Evolutionary conservation across 1,140 invertebrate species (phyloP), one percentile per base, ranked within the genome.

Genomic region (Pollicipes pollicipes): DNA sequence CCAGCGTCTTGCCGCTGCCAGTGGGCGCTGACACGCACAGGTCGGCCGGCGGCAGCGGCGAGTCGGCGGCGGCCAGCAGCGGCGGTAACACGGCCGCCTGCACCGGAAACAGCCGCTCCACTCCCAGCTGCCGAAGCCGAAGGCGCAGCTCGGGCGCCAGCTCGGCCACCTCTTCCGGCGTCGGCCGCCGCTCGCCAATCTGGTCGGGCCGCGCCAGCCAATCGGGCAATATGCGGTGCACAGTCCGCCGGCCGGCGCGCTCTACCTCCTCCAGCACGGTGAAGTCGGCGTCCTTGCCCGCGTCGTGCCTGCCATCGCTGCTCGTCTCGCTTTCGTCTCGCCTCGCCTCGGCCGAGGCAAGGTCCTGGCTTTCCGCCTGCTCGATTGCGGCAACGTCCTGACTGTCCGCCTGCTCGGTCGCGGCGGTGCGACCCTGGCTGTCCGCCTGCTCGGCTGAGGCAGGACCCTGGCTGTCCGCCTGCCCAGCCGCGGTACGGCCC

Each of bases 21-120:
- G 97, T 99, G 29, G 95, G 94, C 66, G 95, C 93, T 30, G 93
- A 96, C 58, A 98, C 90, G 82, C 95, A 98, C n/a, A 97, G 83
- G 80, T 99, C 96, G 74, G 86, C 83, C 0, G 89, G 88, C 35
- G 27, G 35, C 29, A 66, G 28, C 1, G 13, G 30, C 2, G 66
- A 29, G 64, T 83, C 79, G 71, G 85, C 81, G 72, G 83, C 83
- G 73, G 85, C 79, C 13, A 94, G 76, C 58, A 97, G 80, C 82
- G 87, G 92, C 3, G 91, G 89, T 73, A 97, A 88, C 0, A 97
- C 85, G 76, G 84, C 82, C 32, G 81, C 83, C 83, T 98, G 94
- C n/a, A 97, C 91, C 74, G 84, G 85, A 74, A 97, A 98, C 32
- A 96, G 85, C 76, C 87, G 84, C 30, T 82, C 81, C 21, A 96